phyloP scores from a whole-genome alignment of 2,888 invertebrate genomes.

The Chalcis sispes region DNA sequence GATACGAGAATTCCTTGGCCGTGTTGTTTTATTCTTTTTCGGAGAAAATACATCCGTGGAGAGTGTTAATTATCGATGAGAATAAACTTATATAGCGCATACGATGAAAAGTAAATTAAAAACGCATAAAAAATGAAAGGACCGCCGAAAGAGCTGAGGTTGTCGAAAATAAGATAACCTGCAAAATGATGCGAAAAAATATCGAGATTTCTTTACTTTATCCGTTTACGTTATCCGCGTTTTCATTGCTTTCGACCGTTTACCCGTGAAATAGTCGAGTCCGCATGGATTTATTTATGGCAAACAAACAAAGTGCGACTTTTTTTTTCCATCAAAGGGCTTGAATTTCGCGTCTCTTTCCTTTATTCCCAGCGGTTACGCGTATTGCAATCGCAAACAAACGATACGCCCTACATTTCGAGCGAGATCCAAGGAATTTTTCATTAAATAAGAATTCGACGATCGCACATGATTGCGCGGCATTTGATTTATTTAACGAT shows the following conservation, averaged over 20 bases:
- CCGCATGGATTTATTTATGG: conserved; percentile 40
- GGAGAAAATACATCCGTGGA: too few species aligned
- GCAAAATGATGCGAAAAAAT: too few species aligned
- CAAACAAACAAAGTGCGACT: not conserved
- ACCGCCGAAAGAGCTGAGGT: too few species aligned
- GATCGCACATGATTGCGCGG: not conserved
- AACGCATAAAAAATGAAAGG: too few species aligned
- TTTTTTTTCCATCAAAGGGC: not conserved
- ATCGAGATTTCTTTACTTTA: conserved; percentile 39
- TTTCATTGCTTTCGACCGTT: conserved; percentile 38
- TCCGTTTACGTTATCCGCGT: conserved; percentile 15
- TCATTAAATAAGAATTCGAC: conserved; percentile 35
- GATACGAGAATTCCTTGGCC: too few species aligned
- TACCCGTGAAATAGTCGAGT: conserved; percentile 18
- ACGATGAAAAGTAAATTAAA: too few species aligned
- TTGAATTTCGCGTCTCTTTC: conserved; percentile 1
- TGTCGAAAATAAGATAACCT: too few species aligned
- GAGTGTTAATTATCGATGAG: too few species aligned
- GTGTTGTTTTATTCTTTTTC: too few species aligned
- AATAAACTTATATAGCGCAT: too few species aligned
- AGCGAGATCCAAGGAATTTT: conserved; percentile 16
- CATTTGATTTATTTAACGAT: not conserved
- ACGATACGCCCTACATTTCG: not conserved
- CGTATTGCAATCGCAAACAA: conserved; percentile 8
- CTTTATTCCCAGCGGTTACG: not conserved